Base-by-base conservation (phyloP, 2,888 invertebrate species). In the Volucella inanis region DNA sequence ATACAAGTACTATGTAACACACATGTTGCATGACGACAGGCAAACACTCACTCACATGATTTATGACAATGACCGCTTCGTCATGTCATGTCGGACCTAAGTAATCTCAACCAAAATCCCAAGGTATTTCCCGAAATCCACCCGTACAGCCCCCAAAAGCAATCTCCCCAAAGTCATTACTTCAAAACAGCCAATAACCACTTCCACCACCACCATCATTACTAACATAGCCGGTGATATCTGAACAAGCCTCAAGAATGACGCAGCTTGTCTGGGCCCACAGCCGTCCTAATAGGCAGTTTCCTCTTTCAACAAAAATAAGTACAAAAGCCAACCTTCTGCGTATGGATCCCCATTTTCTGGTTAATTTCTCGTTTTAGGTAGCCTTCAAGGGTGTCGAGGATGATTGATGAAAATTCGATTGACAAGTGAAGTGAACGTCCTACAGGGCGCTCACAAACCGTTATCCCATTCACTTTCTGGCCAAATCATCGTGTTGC, bases 81-180 rank as follows among this genome's bases (percentile, higher is more conserved):
- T 85, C 85, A 77, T 85, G 85, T 85, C 85, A 81, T 68, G 85
- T 85, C 62, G 62, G 76, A 81, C 45, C 31, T 54, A 18, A 71
- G 62, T 81, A 85, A 81, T 85, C 85, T 81, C 76, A 41, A 68
- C 76, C 67, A 6, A 11, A 85, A 62, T 85, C 75, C 81, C 75
- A 39, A 38, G 76, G 76, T 65, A 76, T 68, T 55, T 49, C 67
- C 64, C 65, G 31, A 64, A 80, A 76, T 65, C 72, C 54, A 70
- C 22, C 74, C 47, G 15, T 14, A n/a, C n/a, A 18, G 10, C n/a
- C 22, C 52, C 61, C 54, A 55, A 83, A 81, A 62, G 45, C 81
- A 85, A 81, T 85, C 59, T 71, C 85, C 76, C 76, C 81, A 72
- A 85, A 85, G 81, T 81, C 85, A 85, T 85, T 85, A 85, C 67